Conservation (phyloP, 2,113 vertebrate genomes). For the Suncus etruscus region DNA sequence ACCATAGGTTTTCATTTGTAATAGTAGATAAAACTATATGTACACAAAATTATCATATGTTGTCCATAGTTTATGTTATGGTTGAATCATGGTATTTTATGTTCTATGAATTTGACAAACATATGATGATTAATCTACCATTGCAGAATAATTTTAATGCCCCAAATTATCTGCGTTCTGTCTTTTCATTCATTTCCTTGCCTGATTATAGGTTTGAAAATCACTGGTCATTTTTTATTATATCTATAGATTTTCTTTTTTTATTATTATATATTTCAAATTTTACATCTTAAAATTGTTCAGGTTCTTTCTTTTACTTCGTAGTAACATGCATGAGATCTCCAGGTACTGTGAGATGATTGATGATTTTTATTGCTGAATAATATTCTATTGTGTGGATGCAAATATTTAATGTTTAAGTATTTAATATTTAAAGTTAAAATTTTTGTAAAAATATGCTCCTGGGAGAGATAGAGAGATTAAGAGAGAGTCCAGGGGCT, state of each 20-base stretch:
- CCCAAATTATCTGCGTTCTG: not conserved
- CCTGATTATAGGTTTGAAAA: not conserved
- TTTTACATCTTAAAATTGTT: not conserved
- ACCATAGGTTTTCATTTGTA: not conserved
- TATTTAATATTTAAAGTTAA: conserved; percentile 56
- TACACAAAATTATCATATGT: not conserved
- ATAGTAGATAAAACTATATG: not conserved
- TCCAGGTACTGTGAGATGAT: not conserved
- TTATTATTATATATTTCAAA: not conserved
- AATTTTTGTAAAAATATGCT: not conserved
- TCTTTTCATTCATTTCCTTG: not conserved
- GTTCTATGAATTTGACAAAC: not conserved
- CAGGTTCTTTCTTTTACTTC: not conserved
- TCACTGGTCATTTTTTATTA: not conserved
- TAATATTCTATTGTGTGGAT: not conserved
- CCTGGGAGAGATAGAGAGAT: not conserved
- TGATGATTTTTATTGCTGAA: not conserved
- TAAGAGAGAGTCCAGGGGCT: no score
- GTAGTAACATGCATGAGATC: not conserved
- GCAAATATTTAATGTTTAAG: conserved; percentile 47
- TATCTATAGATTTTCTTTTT: conserved; percentile 26
- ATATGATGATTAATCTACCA: not conserved
- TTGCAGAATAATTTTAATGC: not conserved
- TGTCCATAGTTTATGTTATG: not conserved
- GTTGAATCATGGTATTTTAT: not conserved